Conservation (phyloP, 1,140 invertebrate species). For the Drosophila tani region DNA sequence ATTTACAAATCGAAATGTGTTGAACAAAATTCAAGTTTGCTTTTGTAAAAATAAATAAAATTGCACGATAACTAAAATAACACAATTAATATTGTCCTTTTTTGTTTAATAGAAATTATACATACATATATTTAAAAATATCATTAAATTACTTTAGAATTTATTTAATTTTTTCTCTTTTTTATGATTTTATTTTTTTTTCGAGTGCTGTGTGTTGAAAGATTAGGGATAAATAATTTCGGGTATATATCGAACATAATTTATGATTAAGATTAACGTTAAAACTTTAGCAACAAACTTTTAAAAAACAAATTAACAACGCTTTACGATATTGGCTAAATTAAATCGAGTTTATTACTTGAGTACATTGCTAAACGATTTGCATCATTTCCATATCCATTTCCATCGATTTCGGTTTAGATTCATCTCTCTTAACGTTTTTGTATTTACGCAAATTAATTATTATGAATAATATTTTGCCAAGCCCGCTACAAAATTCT, state of each 20-base stretch:
- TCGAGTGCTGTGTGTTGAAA: conserved; percentile 29
- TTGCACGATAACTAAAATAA: conserved; percentile 79
- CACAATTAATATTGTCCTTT: conserved; percentile 60
- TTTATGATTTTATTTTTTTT: background rate
- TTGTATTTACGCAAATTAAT: conserved; percentile 29
- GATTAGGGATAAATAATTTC: conserved; percentile 54
- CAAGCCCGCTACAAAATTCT: conserved; percentile 62
- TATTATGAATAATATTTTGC: conserved; percentile 66
- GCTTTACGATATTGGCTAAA: conserved; percentile 70
- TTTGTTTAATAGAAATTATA: conserved; percentile 38
- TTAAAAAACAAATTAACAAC: conserved; percentile 82
- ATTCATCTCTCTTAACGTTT: conserved; percentile 15
- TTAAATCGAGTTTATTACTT: conserved; percentile 53
- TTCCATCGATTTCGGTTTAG: conserved; percentile 34
- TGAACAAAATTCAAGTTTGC: conserved; percentile 56
- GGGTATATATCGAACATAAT: conserved; percentile 43
- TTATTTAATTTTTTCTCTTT: conserved; percentile 18
- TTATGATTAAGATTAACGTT: conserved; percentile 61
- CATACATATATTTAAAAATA: conserved; percentile 26
- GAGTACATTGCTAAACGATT: conserved; percentile 49
- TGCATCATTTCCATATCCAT: conserved; percentile 17
- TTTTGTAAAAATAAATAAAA: conserved; percentile 78
- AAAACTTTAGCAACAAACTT: conserved; percentile 80
- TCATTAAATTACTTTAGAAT: conserved; percentile 34
- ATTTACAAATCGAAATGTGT: conserved; percentile 75